phyloP scores from a whole-genome alignment of 1,140 invertebrate genomes.

The Uloborus diversus region DNA sequence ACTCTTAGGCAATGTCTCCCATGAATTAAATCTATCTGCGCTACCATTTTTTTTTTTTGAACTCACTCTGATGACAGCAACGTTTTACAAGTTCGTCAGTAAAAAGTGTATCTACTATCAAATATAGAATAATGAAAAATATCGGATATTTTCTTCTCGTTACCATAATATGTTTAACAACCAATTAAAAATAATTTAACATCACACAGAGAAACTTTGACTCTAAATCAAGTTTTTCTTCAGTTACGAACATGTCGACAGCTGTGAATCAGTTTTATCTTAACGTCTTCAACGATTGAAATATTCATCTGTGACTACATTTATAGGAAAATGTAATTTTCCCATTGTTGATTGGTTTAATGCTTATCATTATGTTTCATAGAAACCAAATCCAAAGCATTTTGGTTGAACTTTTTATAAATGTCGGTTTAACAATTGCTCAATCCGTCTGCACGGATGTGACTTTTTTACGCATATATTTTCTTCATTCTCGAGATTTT shows the following conservation, averaged over 20 bases:
- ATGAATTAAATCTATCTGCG: constrained; percentile 23
- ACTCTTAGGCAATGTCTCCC: constrained; percentile 27
- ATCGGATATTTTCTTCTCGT: constrained; percentile 50
- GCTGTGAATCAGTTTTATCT: neutral
- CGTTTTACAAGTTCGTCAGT: constrained; percentile 48
- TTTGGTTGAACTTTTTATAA: no score
- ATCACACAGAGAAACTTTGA: constrained; percentile 33
- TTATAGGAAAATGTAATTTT: no score
- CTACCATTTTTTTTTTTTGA: constrained; percentile 22
- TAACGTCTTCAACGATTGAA: no score
- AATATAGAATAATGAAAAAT: constrained; percentile 57
- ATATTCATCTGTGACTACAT: no score
- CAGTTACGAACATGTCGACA: neutral
- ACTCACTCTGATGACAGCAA: constrained; percentile 52
- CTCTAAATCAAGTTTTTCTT: constrained; percentile 14
- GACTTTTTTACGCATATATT: no score
- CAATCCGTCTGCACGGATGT: no score
- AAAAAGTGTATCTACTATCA: constrained; percentile 57
- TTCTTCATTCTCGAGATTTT: no score
- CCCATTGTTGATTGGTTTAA: no score
- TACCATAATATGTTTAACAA: constrained; percentile 47
- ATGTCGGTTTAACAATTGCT: no score
- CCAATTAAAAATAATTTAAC: constrained; percentile 53
- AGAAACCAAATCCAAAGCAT: no score
- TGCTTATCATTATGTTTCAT: no score